Evolutionary conservation across 2,797 vertebrate genomes (phyloP).

Genomic region (Benthosema pterotum): DNA sequence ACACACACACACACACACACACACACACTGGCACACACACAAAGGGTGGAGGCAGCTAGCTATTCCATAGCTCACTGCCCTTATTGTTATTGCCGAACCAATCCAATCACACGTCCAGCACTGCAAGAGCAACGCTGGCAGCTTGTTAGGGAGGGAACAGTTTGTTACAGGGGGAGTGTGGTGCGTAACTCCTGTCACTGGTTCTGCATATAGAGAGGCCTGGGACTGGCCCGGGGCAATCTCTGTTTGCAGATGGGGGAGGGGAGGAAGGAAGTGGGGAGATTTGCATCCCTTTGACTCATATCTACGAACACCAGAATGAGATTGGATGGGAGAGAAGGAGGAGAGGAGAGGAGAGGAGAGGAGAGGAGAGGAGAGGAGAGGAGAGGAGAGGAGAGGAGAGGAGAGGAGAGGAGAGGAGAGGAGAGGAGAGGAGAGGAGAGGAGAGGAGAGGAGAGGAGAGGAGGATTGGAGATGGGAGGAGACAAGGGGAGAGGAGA

Average conservation of each 20-base stretch:
- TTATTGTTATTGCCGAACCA: constrained; percentile 65
- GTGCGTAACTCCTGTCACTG: constrained; percentile 77
- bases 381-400: constrained; percentile 28
- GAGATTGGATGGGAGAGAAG: constrained; percentile 36
- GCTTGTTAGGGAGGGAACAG: constrained; percentile 74
- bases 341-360: constrained; percentile 1
- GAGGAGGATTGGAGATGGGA: too few species aligned
- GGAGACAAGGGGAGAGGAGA: neutral
- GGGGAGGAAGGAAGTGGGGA: constrained; percentile 69
- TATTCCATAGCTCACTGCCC: constrained; percentile 38
- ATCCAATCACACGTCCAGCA: constrained; percentile 68
- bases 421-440: neutral
- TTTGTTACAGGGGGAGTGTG: constrained; percentile 64
- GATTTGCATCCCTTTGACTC: constrained; percentile 81
- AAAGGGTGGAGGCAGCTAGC: constrained; percentile 51
- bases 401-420: neutral
- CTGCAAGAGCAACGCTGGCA: constrained; percentile 55
- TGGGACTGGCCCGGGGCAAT: constrained; percentile 75
- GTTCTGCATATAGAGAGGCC: constrained; percentile 78
- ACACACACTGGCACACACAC: constrained; percentile 6
- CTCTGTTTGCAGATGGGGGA: constrained; percentile 74
- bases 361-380: constrained; percentile 4
- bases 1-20: constrained; percentile 9
- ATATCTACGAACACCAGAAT: constrained; percentile 70
- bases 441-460: neutral